Evolutionary conservation across 2,797 vertebrate genomes (phyloP).

Genomic region (Taeniopygia guttata): DNA sequence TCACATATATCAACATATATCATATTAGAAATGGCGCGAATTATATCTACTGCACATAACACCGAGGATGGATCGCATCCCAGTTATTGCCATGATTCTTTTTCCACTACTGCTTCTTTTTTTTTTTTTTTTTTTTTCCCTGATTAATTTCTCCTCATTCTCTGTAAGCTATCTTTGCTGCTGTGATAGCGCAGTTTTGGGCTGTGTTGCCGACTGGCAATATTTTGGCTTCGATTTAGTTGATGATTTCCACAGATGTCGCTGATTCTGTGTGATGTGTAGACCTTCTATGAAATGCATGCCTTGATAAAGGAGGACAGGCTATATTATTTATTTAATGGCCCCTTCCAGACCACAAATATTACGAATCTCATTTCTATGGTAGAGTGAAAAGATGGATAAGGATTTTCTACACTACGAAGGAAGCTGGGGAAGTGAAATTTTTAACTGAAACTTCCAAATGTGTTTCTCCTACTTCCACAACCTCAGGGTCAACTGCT

Average conservation of each 20-base stretch:
- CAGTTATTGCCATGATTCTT: not conserved
- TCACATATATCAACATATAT: no score
- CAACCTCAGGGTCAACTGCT: not conserved
- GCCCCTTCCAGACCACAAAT: not conserved
- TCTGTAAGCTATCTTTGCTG: not conserved
- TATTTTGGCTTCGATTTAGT: not conserved
- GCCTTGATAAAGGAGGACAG: not conserved
- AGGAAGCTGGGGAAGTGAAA: not conserved
- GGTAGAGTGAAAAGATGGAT: not conserved
- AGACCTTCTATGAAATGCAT: not conserved
- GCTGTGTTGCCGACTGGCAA: not conserved
- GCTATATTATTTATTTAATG: not conserved
- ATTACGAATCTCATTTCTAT: not conserved
- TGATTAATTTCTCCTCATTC: not conserved
- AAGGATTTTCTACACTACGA: not conserved
- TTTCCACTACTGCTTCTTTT: not conserved
- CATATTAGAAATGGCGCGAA: no score
- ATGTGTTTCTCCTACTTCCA: not conserved
- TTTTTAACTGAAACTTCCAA: not conserved
- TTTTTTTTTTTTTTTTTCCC: not conserved
- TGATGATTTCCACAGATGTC: not conserved
- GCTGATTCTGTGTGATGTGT: not conserved
- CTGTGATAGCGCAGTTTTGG: not conserved
- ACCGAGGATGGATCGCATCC: not conserved
- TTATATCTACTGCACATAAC: no score